These are phyloP conservation scores for Sapayoa aenigma DNA, from an alignment of 2,113 vertebrate genomes.

Conservation along the genomic window DNA sequence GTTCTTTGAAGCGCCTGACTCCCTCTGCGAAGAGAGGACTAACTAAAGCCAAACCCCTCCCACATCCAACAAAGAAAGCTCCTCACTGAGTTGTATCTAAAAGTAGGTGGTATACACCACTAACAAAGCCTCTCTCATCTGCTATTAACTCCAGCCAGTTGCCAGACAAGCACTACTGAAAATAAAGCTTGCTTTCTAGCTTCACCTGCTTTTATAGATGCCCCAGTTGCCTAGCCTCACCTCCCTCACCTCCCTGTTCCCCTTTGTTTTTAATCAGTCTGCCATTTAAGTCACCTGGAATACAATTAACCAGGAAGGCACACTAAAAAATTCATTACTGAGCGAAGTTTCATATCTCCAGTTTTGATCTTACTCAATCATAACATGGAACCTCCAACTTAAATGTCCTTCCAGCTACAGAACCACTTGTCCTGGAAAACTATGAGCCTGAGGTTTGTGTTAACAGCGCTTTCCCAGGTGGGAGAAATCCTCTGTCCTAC, in stretches of 20 bases:
- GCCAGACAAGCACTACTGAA: background rate
- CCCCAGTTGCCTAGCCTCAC: background rate
- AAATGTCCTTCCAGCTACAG: constrained; percentile 2
- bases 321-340: background rate
- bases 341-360: background rate
- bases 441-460: background rate
- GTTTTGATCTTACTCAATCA: background rate
- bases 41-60: constrained; percentile 49
- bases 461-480: background rate
- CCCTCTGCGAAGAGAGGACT: background rate
- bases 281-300: background rate
- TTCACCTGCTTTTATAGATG: constrained; percentile 6
- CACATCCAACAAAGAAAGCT: constrained; percentile 1
- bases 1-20: constrained; percentile 47
- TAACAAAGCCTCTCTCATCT: constrained; percentile 51
- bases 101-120: constrained; percentile 51
- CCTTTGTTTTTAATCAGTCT: constrained; percentile 13
- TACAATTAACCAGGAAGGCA: constrained; percentile 21
- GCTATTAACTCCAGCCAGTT: background rate
- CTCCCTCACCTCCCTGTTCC: background rate
- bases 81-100: background rate
- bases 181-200: background rate
- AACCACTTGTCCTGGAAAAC: background rate
- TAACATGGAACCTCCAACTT: background rate
- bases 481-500: background rate